These are phyloP conservation scores for Drosophila varians DNA, from an alignment of 1,140 invertebrate genomes.

Conservation along the genomic window DNA sequence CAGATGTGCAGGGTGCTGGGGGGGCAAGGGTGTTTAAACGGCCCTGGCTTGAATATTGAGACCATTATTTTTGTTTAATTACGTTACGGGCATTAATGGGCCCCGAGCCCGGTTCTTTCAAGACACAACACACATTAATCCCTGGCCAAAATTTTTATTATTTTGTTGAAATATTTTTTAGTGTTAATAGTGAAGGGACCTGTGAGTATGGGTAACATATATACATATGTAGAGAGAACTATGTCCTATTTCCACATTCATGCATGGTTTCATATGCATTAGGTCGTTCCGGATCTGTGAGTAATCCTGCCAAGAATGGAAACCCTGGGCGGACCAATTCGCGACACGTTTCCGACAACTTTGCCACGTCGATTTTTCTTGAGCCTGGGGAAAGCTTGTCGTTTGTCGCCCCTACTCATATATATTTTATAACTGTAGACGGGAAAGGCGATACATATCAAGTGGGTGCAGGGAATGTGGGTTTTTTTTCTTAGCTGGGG, in stretches of 20 bases:
- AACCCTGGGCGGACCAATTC: conserved; percentile 57
- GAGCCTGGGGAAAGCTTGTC: conserved; percentile 59
- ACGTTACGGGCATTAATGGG: conserved; percentile 80
- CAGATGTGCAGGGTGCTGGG: too few relatives aligned
- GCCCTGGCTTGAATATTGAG: conserved; percentile 73
- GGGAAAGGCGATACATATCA: conserved; percentile 65
- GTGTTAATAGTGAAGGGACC: too few relatives aligned
- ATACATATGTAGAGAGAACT: too few relatives aligned
- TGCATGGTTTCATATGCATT: too few relatives aligned
- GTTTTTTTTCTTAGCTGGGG: conserved; percentile 4
- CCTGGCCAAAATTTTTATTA: neutral
- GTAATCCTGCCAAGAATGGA: conserved; percentile 63
- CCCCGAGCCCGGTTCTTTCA: too few relatives aligned
- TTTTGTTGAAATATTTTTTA: neutral
- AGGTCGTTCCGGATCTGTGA: conserved; percentile 30
- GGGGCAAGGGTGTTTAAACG: conserved; percentile 41
- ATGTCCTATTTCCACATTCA: too few relatives aligned
- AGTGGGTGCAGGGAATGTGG: conserved; percentile 20
- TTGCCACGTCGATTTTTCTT: conserved; percentile 80
- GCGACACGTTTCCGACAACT: conserved; percentile 78
- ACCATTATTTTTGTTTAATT: conserved; percentile 82
- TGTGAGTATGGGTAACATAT: too few relatives aligned
- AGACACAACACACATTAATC: neutral
- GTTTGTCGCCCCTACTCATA: conserved; percentile 64
- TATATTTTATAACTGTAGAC: conserved; percentile 77